phyloP scores from a whole-genome alignment of 1,140 invertebrate genomes.

The Trypoxylus dichotomus region DNA sequence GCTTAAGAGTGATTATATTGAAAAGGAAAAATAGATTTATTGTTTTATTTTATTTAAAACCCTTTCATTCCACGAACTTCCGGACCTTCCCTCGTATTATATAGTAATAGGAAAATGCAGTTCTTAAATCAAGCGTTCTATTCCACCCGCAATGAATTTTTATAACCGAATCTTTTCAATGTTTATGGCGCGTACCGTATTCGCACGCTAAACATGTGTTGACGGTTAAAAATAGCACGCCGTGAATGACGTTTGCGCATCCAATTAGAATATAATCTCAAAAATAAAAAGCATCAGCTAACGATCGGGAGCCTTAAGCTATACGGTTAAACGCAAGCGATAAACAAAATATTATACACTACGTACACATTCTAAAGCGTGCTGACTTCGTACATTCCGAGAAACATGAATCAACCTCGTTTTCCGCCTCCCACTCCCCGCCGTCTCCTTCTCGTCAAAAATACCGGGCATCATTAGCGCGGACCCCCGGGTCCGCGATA shows the following conservation, averaged over 20 bases:
- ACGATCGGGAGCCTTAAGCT: too few relatives aligned
- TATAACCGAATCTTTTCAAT: too few relatives aligned
- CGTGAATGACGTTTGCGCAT: neutral
- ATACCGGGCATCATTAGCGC: neutral
- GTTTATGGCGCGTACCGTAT: too few relatives aligned
- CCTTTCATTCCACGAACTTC: too few relatives aligned
- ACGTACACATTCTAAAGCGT: neutral
- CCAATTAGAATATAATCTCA: constrained; percentile 10
- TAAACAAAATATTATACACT: neutral
- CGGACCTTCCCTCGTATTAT: too few relatives aligned
- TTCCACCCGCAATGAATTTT: too few relatives aligned
- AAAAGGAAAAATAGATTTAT: too few relatives aligned
- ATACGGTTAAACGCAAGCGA: neutral
- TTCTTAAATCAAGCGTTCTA: too few relatives aligned
- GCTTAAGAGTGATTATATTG: too few relatives aligned
- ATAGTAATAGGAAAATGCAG: too few relatives aligned
- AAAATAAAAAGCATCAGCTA: neutral
- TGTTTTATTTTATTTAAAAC: too few relatives aligned
- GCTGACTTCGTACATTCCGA: neutral
- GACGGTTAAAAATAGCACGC: neutral
- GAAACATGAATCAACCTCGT: neutral
- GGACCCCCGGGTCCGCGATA: neutral
- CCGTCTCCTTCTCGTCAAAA: neutral
- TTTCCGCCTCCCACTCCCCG: too few relatives aligned
- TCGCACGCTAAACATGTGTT: neutral